Percentiles rank a stretch among this genome's conserved stretches.
These are phyloP conservation scores for Encarsia formosa DNA, from an alignment of 2,888 invertebrate genomes.

Conservation along the genomic window DNA sequence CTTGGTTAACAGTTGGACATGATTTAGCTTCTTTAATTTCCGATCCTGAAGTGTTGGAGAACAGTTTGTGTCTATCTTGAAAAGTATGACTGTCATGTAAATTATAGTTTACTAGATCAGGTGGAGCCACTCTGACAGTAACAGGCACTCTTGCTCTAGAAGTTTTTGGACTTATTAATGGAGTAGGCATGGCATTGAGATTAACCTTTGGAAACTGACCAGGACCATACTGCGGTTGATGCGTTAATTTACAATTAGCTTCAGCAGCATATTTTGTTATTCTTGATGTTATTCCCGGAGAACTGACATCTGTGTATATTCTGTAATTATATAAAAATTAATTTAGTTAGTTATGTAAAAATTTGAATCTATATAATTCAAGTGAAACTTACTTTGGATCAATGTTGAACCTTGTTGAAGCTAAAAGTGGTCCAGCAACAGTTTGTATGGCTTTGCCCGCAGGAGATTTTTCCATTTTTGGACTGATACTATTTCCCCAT, in stretches of 20 bases:
- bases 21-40: constrained; percentile 24
- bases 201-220: constrained; percentile 49
- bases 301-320: constrained; percentile 42
- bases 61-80: constrained; percentile 33
- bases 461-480: constrained; percentile 37
- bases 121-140: constrained; percentile 45
- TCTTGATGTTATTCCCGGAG: constrained; percentile 44
- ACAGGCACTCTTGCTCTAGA: constrained; percentile 39
- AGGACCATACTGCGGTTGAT: constrained; percentile 43
- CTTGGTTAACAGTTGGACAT: constrained; percentile 36
- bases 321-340: constrained; percentile 25
- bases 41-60: constrained; percentile 26
- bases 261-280: constrained; percentile 46
- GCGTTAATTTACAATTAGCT: constrained; percentile 40
- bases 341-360: neutral
- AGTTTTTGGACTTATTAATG: constrained; percentile 39
- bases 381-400: constrained; percentile 48
- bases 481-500: constrained; percentile 41
- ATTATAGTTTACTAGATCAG: constrained; percentile 36
- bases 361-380: neutral
- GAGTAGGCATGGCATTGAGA: constrained; percentile 41
- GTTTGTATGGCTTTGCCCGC: constrained; percentile 44
- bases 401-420: constrained; percentile 52
- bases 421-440: constrained; percentile 51
- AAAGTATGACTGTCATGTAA: constrained; percentile 28